Percentiles rank a stretch among this genome's conserved stretches.
Evolutionary conservation across 2,888 invertebrate genomes (phyloP).

Genomic region (Limnephilus auricula): DNA sequence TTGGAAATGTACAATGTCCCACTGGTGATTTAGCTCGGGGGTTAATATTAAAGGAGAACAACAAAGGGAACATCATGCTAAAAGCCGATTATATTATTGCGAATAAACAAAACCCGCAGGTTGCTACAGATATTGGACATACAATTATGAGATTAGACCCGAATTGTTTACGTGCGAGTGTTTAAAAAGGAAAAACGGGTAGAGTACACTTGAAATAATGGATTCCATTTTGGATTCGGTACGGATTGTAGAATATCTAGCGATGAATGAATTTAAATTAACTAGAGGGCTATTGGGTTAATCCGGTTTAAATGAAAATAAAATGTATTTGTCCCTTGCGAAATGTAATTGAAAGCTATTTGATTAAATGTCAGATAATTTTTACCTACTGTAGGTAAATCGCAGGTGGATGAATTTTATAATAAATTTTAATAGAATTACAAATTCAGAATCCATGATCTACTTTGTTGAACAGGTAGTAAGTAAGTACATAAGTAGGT

Average conservation of each 20-base stretch:
- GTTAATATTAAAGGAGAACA: slow-evolving; percentile 53
- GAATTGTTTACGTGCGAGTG: slow-evolving; percentile 20
- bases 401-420: background rate
- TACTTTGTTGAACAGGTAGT: background rate
- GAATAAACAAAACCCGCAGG: slow-evolving; percentile 55
- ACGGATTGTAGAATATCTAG: background rate
- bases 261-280: slow-evolving; percentile 15
- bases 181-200: slow-evolving; percentile 8
- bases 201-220: slow-evolving; percentile 11
- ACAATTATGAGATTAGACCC: slow-evolving; percentile 47
- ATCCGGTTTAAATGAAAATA: background rate
- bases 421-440: background rate
- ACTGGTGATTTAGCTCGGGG: slow-evolving; percentile 48
- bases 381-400: background rate
- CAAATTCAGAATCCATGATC: background rate
- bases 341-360: slow-evolving; percentile 30
- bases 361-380: background rate
- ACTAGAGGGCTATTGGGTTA: background rate
- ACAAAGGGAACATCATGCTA: slow-evolving; percentile 53
- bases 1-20: slow-evolving; percentile 59
- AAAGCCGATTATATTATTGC: slow-evolving; percentile 58
- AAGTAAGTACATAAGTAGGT: background rate
- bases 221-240: background rate
- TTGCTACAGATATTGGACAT: slow-evolving; percentile 17
- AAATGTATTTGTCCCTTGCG: background rate